Evolutionary conservation across 2,888 invertebrate genomes (phyloP), one percentile per base, ranked within the genome.

Genomic region (Arenicola marina): DNA sequence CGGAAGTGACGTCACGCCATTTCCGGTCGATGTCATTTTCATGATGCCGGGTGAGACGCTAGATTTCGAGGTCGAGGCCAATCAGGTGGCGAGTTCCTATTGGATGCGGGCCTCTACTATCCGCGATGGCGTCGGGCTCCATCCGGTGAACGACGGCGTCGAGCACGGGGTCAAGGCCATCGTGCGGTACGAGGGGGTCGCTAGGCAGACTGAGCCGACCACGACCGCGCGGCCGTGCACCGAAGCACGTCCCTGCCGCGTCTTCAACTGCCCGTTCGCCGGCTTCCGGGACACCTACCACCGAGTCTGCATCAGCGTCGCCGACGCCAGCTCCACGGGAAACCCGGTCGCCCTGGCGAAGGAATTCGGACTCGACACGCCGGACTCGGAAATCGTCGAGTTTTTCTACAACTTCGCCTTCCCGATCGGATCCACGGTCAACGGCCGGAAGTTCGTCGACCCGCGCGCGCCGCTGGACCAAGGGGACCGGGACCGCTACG

Each of bases 51-150:
- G 78, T 0, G 77, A 78, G 61, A 65, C 74, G 28, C 68, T 67
- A 51, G 78, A 79, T 61, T 71, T 79, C 51, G 63, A 73, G 7
- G 38, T 79, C 0, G 55, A 33, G 4, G 71, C 78, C 4, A 66
- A 71, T 51, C 58, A 72, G 45, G n/a, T 55, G 1, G 61, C 63
- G 0, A 69, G 55, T 1, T 74, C 73, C 54, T 79, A 77, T 61
- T 77, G 76, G 78, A 69, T 79, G 4, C 54, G 76, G 2, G 71
- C 68, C 2, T 58, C 71, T 53, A 72, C 73, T 2, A 51, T 75
- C 44, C 4, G 64, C 31, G 21, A 48, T 18, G 51, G 34, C 21
- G 34, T 34, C 33, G 57, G 57, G 21, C 21, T 24, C 3, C 32
- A 51, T n/a, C n/a, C 44, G 3, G n/a, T n/a, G 11, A 21, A 15